Base-by-base conservation (phyloP, 2,888 invertebrate genomes). In the Stegophylla sp. region DNA sequence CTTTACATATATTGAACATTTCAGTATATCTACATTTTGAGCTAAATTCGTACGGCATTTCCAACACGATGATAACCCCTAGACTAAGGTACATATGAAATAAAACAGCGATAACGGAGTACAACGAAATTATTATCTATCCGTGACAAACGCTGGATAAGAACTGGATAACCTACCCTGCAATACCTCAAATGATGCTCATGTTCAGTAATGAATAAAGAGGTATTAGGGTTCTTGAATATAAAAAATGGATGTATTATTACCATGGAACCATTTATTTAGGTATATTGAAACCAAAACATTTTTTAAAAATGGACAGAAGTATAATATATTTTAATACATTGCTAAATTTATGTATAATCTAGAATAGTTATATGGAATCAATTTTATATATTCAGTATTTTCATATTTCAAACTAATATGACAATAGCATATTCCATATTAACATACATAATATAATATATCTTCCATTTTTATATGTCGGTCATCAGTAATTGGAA, bases 261-360 rank as follows among this genome's bases (percentile, higher is more conserved):
- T n/a, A n/a, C n/a, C n/a, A n/a, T n/a, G n/a, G n/a, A n/a, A n/a
- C n/a, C n/a, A n/a, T n/a, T n/a, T n/a, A n/a, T 5, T 20, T 3
- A 53, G 53, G 20, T 53, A 10, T 10, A 53, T n/a, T 53, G 5
- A 20, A 53, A 53, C 20, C 20, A 53, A 53, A 53, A 53, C 53
- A 53, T 17, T 59, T 72, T 28, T 23, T 43, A 72, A 59, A 43
- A 43, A 17, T 34, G 17, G n/a, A 28, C n/a, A 61, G 63, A 63
- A 74, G 13, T 61, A 74, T 72, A 63, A 41, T 75, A 64, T 48
- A 45, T 61, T 51, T 64, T 1, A 53, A 71, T 5, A 74, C 7
- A 74, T 75, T 64, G 45, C 15, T 63, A 63, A 17, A 64, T 64
- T 64, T 4, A 51, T 51, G 17, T 17, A 23, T 23, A 10, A 72